Evolutionary conservation across 2,113 vertebrate species (phyloP), one percentile per base, ranked within the genome.

Genomic region (Leptocoma aspasia): DNA sequence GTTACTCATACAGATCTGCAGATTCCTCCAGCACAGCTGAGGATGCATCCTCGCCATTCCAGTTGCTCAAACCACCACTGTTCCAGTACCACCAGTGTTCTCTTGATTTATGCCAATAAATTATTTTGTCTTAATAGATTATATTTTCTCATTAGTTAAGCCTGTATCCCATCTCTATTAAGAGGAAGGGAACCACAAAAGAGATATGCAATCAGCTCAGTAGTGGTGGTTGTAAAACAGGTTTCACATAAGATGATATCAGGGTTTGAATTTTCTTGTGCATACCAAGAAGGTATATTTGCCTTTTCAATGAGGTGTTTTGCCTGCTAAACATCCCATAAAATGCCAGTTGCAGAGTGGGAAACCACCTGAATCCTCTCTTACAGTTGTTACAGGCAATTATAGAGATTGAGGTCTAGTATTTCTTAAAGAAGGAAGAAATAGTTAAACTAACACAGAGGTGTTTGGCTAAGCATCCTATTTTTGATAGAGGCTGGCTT

Each of bases 171-270:
- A 15, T 45, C 59, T 91, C 63, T 78, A 45, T 90, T 93, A 81
- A 79, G 35, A 77, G 68, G 66, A 92, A 66, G 59, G 47, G 64
- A 91, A 65, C 76, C 49, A 77, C 85, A 83, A 90, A 73, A 88
- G 63, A 88, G 37, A 77, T n/a, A 88, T 11, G 33, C 71, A 81
- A 44, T 86, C 75, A 91, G 19, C 28, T 92, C 39, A 64, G 27
- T 10, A 68, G 17, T 37, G 42, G 15, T 81, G 64, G 72, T 41
- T 90, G 93, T 86, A 92, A 88, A 96, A 96, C 95, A 86, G 85
- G 94, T 96, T 95, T 90, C 68, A 73, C 52, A 7, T 33, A 70
- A 95, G 93, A 95, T 96, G 50, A 31, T 94, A 95, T 97, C 92
- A 83, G 53, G 24, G 11, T 41, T 81, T 4, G 7, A 47, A 70